phyloP scores from a whole-genome alignment of 1,140 invertebrate species.

The Asbolus verrucosus region DNA sequence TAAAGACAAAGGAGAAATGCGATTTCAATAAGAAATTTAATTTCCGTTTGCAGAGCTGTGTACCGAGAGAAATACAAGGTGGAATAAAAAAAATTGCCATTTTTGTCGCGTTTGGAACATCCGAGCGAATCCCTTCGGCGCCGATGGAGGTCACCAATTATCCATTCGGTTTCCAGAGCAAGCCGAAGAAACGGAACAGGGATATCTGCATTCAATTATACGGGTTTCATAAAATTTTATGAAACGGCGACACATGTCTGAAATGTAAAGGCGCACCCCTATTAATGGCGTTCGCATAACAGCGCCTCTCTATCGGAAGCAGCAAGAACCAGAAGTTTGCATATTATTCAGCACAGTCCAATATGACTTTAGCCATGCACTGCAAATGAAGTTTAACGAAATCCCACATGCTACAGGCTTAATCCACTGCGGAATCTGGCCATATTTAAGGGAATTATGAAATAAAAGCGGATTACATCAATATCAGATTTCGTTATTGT shows the following conservation, averaged over 20 bases:
- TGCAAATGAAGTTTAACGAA: background rate
- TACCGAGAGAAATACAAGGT: slow-evolving; percentile 6
- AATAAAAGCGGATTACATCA: too few relatives aligned
- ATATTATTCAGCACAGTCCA: slow-evolving; percentile 8
- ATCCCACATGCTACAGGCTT: background rate
- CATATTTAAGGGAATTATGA: background rate
- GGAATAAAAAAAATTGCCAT: background rate
- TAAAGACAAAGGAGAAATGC: slow-evolving; percentile 31
- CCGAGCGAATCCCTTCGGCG: background rate
- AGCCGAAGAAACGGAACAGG: background rate
- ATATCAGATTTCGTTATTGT: background rate
- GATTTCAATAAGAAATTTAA: slow-evolving; percentile 40
- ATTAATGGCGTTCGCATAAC: slow-evolving; percentile 25
- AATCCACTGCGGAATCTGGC: background rate
- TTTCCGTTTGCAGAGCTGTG: slow-evolving; percentile 37
- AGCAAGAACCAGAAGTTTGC: slow-evolving; percentile 25
- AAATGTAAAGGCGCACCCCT: slow-evolving; percentile 30
- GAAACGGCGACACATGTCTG: slow-evolving; percentile 22
- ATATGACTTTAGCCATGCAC: slow-evolving; percentile 11
- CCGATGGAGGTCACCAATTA: background rate
- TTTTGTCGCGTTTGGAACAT: background rate
- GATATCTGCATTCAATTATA: slow-evolving; percentile 23
- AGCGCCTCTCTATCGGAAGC: background rate
- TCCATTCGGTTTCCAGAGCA: background rate
- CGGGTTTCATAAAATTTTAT: slow-evolving; percentile 32